Evolutionary conservation across 2,888 invertebrate genomes (phyloP).

Genomic region (Dolomedes plantarius): DNA sequence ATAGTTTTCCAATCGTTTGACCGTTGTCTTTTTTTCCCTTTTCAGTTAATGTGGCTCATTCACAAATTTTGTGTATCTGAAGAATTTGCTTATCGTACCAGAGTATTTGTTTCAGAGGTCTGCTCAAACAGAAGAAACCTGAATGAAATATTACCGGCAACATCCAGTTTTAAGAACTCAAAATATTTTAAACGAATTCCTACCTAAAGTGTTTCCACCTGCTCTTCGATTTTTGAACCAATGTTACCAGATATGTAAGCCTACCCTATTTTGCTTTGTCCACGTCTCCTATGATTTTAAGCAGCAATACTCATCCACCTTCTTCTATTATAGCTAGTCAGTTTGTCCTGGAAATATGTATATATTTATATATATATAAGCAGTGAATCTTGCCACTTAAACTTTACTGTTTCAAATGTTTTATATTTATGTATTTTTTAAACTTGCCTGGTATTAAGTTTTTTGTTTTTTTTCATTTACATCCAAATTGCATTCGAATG

Average conservation of each 20-base stretch:
- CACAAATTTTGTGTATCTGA: background rate
- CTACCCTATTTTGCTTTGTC: slow-evolving; percentile 11
- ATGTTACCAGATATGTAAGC: slow-evolving; percentile 65
- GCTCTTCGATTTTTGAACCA: slow-evolving; percentile 21
- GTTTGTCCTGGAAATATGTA: slow-evolving; percentile 40
- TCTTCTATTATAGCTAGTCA: slow-evolving; percentile 63
- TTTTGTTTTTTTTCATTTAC: slow-evolving; percentile 3
- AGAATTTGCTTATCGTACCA: slow-evolving; percentile 44
- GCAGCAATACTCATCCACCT: background rate
- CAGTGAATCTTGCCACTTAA: slow-evolving; percentile 40
- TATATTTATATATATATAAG: slow-evolving; percentile 51
- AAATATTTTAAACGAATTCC: background rate
- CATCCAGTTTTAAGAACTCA: slow-evolving; percentile 8
- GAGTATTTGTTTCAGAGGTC: slow-evolving; percentile 56
- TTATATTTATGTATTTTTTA: slow-evolving; percentile 33
- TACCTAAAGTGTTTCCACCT: background rate
- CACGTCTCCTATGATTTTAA: background rate
- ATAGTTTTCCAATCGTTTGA: too few species aligned
- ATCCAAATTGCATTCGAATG: background rate
- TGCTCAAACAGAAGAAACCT: slow-evolving; percentile 43
- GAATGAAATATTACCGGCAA: background rate
- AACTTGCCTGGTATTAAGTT: background rate
- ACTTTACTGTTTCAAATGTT: slow-evolving; percentile 30
- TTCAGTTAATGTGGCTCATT: slow-evolving; percentile 40
- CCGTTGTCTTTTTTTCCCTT: too few species aligned